A percentile compares a stretch with the other conserved stretches of the same genome.
Conservation (phyloP, 1,140 invertebrate genomes). For the Melipona quadrifasciata region DNA sequence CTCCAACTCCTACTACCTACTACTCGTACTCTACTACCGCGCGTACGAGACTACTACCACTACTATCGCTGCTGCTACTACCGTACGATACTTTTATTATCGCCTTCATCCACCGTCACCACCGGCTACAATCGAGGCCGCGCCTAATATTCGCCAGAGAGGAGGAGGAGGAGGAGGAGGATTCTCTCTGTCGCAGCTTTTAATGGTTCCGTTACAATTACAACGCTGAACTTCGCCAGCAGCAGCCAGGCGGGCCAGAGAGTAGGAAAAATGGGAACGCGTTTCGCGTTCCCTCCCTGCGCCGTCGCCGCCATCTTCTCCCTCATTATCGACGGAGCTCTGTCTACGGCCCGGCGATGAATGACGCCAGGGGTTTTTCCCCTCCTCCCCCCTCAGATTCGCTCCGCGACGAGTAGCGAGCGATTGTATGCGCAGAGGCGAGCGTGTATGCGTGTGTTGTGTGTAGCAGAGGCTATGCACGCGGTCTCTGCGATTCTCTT, state of each 20-base stretch:
- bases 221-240: slow-evolving; percentile 32
- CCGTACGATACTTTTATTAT: slow-evolving; percentile 36
- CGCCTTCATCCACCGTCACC: not conserved
- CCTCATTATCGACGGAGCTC: slow-evolving; percentile 66
- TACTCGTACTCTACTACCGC: slow-evolving; percentile 34
- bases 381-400: not conserved
- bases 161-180: too few relatives aligned
- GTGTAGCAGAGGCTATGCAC: slow-evolving; percentile 20
- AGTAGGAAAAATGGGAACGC: slow-evolving; percentile 40
- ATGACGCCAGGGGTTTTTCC: slow-evolving; percentile 29
- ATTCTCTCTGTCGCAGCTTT: slow-evolving; percentile 24
- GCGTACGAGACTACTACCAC: slow-evolving; percentile 40
- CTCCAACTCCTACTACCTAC: slow-evolving; percentile 58
- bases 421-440: not conserved
- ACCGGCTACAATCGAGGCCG: slow-evolving; percentile 46
- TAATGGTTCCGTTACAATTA: slow-evolving; percentile 58
- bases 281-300: not conserved
- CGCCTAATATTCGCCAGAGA: slow-evolving; percentile 44
- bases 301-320: slow-evolving; percentile 13
- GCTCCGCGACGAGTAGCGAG: not conserved
- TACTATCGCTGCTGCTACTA: slow-evolving; percentile 28
- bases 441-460: too few relatives aligned
- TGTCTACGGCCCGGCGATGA: slow-evolving; percentile 46
- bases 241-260: not conserved
- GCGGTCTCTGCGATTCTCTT: not conserved